These are phyloP conservation scores for Pygmarrhopalites habei DNA, from an alignment of 1,140 invertebrate genomes.

Conservation along the genomic window DNA sequence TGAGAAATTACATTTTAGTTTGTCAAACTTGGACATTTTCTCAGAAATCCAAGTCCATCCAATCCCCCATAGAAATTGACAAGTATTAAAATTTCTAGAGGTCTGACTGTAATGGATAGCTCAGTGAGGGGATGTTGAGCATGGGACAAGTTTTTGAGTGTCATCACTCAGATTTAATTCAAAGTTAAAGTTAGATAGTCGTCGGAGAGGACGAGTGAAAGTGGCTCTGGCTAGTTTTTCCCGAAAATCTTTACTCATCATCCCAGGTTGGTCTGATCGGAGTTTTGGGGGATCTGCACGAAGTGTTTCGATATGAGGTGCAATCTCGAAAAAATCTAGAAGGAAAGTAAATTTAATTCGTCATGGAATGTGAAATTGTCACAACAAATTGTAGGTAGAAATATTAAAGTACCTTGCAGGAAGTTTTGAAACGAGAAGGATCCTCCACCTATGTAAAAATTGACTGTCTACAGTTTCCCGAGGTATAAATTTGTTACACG, in stretches of 20 bases:
- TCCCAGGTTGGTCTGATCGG: no score
- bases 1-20: no score
- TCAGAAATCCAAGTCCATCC: not conserved
- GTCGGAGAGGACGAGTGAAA: not conserved
- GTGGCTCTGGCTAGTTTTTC: not conserved
- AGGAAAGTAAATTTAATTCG: no score
- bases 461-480: no score
- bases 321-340: not conserved
- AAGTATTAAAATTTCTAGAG: not conserved
- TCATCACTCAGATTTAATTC: not conserved
- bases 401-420: no score
- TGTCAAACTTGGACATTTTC: no score
- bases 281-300: not conserved
- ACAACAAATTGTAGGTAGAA: no score
- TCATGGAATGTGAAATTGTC: no score
- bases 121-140: not conserved
- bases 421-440: not conserved
- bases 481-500: no score
- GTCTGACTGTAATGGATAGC: not conserved
- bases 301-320: not conserved
- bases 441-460: not conserved
- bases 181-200: not conserved
- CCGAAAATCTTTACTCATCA: not conserved
- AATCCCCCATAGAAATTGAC: not conserved
- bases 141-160: not conserved